These are phyloP conservation scores for Calvadosia cruxmelitensis DNA, from an alignment of 30 jellyfish, hydroid and myxozoan genomes.

Conservation along the genomic window DNA sequence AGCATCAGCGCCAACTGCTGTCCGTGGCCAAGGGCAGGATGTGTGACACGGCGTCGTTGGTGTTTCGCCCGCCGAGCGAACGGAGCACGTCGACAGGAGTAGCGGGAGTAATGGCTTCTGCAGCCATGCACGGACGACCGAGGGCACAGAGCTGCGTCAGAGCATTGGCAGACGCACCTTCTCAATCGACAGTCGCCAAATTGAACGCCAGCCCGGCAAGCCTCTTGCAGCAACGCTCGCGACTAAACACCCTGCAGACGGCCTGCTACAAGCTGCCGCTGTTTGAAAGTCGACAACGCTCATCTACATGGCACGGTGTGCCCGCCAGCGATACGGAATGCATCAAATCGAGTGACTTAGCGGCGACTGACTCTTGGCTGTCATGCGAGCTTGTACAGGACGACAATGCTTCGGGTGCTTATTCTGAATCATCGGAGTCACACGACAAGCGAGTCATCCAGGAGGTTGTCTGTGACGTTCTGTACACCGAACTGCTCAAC, in stretches of 20 bases:
- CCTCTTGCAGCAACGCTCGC: background rate
- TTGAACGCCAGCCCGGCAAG: background rate
- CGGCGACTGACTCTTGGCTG: slow-evolving; percentile 11
- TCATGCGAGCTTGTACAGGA: background rate
- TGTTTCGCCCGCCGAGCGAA: too few species aligned
- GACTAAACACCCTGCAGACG: background rate
- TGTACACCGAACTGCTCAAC: slow-evolving; percentile 44
- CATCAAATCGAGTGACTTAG: slow-evolving; percentile 1
- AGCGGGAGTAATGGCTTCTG: too few species aligned
- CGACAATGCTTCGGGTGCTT: slow-evolving; percentile 12
- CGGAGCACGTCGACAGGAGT: too few species aligned
- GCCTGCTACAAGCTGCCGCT: background rate
- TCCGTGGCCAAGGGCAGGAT: too few species aligned
- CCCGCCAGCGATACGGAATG: slow-evolving; percentile 10
- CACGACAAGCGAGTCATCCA: slow-evolving; percentile 34
- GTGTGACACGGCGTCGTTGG: too few species aligned
- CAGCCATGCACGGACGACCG: too few species aligned
- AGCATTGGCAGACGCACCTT: too few species aligned
- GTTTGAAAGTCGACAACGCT: slow-evolving; percentile 26
- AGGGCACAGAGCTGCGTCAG: background rate
- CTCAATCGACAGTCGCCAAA: too few species aligned
- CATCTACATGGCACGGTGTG: slow-evolving; percentile 70
- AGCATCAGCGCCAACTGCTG: too few species aligned
- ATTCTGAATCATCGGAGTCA: background rate
- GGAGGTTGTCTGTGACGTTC: slow-evolving; percentile 46